Evolutionary conservation across 2,797 vertebrate species (phyloP).

Genomic region (Helostoma temminkii): DNA sequence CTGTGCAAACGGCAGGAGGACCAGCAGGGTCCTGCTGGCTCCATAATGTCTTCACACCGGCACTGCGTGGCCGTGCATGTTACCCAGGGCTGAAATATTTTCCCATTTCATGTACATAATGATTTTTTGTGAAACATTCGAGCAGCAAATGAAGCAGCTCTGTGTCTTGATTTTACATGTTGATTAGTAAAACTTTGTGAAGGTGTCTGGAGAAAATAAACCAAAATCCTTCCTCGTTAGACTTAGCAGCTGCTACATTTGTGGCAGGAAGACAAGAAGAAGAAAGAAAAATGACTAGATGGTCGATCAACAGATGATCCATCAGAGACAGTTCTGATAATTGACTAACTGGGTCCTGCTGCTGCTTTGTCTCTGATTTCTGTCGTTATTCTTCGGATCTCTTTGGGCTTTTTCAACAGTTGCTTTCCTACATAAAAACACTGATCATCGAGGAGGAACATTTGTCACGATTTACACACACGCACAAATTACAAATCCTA

Average conservation of each 20-base stretch:
- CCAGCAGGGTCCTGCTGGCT: conserved; percentile 45
- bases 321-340: conserved; percentile 3
- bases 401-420: neutral
- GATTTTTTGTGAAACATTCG: neutral
- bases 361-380: neutral
- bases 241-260: neutral
- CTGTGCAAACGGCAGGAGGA: conserved; percentile 15
- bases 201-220: neutral
- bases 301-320: neutral
- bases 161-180: neutral
- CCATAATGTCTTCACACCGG: neutral
- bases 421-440: neutral
- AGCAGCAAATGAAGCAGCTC: neutral
- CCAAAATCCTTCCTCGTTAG: neutral
- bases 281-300: neutral
- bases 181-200: neutral
- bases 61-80: neutral
- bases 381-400: neutral
- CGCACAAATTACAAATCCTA: too few species aligned
- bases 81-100: neutral
- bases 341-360: neutral
- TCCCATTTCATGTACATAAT: neutral
- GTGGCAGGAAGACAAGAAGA: neutral
- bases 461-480: neutral
- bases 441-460: neutral